These are phyloP conservation scores for Scortum barcoo DNA, from an alignment of 2,113 vertebrate genomes.

Conservation along the genomic window DNA sequence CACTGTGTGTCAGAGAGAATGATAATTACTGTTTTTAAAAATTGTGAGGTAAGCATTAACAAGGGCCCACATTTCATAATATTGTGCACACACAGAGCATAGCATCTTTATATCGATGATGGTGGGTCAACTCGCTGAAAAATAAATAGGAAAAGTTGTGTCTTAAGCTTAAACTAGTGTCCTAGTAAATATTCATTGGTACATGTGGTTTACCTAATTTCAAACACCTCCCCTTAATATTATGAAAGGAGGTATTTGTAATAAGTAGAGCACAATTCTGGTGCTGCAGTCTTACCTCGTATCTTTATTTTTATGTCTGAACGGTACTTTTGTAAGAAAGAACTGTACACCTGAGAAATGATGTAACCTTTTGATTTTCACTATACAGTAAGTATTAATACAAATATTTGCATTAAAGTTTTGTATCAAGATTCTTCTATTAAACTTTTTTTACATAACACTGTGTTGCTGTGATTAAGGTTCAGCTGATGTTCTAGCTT, in stretches of 20 bases:
- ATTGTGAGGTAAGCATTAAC: not conserved
- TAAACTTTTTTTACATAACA: conserved; percentile 40
- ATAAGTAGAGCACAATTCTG: conserved; percentile 17
- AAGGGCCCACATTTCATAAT: not conserved
- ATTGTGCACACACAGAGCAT: not conserved
- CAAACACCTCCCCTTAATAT: conserved; percentile 5
- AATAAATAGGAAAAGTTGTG: not conserved
- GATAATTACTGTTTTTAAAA: not conserved
- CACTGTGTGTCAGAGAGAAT: not conserved
- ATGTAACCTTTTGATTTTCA: conserved; percentile 65
- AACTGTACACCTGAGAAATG: conserved; percentile 41
- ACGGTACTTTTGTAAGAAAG: conserved; percentile 59
- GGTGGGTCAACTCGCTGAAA: not conserved
- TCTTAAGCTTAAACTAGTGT: not conserved
- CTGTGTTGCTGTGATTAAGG: not conserved
- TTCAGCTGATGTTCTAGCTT: not conserved
- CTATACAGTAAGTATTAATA: conserved; percentile 56
- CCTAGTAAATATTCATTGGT: conserved; percentile 7
- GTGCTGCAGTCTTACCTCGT: conserved; percentile 66
- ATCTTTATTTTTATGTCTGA: conserved; percentile 48
- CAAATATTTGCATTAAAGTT: conserved; percentile 62
- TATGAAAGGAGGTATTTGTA: conserved; percentile 18
- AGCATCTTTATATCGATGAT: not conserved
- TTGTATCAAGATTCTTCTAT: conserved; percentile 56
- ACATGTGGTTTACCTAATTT: conserved; percentile 38